Conservation (phyloP, 30 jellyfish, hydroid and myxozoan species). For the Pseudorhiza aurosa region DNA sequence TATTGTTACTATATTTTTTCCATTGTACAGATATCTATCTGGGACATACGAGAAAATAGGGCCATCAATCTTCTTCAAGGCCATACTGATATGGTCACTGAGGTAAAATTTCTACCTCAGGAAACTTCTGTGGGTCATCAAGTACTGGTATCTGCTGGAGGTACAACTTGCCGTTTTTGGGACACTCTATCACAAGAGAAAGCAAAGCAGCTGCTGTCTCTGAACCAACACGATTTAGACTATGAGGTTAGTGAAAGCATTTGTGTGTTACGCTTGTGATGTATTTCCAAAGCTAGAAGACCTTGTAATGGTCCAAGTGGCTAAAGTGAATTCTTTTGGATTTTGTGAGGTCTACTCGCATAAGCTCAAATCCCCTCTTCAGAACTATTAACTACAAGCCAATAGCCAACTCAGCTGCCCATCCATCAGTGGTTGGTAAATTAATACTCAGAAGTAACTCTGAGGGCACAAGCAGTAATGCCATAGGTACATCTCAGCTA, state of each 20-base stretch:
- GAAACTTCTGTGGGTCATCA: slow-evolving; percentile 30
- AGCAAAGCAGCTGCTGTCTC: slow-evolving; percentile 50
- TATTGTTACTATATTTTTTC: too few relatives aligned
- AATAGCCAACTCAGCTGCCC: too few relatives aligned
- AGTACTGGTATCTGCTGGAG: slow-evolving; percentile 84
- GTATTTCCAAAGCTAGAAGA: background rate
- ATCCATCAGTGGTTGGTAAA: too few relatives aligned
- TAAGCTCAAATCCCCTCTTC: too few relatives aligned
- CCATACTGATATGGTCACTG: slow-evolving; percentile 82
- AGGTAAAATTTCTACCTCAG: slow-evolving; percentile 29
- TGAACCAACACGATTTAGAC: slow-evolving; percentile 69
- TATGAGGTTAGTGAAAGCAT: slow-evolving; percentile 58
- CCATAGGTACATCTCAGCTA: too few relatives aligned
- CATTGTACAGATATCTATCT: slow-evolving; percentile 69
- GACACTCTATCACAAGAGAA: slow-evolving; percentile 42
- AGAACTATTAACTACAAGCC: too few relatives aligned
- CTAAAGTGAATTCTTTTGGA: too few relatives aligned
- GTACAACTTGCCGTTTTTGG: slow-evolving; percentile 82
- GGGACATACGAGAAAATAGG: slow-evolving; percentile 85
- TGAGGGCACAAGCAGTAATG: too few relatives aligned
- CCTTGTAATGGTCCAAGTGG: too few relatives aligned
- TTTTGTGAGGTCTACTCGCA: too few relatives aligned
- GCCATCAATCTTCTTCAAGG: slow-evolving; percentile 63
- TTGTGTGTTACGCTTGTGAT: background rate
- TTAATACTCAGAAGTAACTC: too few relatives aligned